Base-by-base conservation (phyloP, 2,797 vertebrate genomes). In the Takifugu ocellatus region DNA sequence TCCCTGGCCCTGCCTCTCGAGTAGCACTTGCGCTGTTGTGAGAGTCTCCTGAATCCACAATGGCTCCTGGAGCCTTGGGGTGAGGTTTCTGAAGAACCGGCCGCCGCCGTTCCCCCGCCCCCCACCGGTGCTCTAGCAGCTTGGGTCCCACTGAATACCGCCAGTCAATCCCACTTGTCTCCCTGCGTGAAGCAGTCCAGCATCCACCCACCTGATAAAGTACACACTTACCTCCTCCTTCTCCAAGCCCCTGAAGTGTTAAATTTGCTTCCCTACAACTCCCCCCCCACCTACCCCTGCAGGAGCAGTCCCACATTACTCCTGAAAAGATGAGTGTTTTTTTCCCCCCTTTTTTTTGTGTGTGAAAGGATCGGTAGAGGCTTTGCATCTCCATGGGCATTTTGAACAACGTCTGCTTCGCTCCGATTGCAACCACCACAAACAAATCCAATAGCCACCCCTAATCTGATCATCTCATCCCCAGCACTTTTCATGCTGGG, bases 401-500 rank as follows among this genome's bases (percentile, higher is more conserved):
- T 92, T 74, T 81, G 87, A 92, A 92, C 91, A 87, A 78, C 91
- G 92, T 87, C 94, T 94, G 94, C 91, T 91, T 90, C 84, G 86
- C 91, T 93, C 92, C 91, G 93, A 95, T 94, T 94, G 94, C 91
- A 90, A 90, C 81, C 86, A 84, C 83, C 77, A 88, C 92, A 92
- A 93, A 93, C 93, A 94, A 94, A 96, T 95, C 93, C 92, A 93
- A 91, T 94, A 93, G 91, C 91, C 85, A 82, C 83, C 83, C 81
- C 89, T 95, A 95, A 96, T 96, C 95, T 94, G 93, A 94, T 96
- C 93, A 94, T 93, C 91, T 94, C 87, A 92, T 93, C 88, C 87
- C 91, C 90, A 75, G 83, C 90, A 91, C 86, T 95, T 92, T 94
- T 94, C 95, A 96, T 93, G 93, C 95, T 95, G 94, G 92, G 91